Conservation (phyloP, 2,797 vertebrate genomes). For the Artibeus jamaicensis region DNA sequence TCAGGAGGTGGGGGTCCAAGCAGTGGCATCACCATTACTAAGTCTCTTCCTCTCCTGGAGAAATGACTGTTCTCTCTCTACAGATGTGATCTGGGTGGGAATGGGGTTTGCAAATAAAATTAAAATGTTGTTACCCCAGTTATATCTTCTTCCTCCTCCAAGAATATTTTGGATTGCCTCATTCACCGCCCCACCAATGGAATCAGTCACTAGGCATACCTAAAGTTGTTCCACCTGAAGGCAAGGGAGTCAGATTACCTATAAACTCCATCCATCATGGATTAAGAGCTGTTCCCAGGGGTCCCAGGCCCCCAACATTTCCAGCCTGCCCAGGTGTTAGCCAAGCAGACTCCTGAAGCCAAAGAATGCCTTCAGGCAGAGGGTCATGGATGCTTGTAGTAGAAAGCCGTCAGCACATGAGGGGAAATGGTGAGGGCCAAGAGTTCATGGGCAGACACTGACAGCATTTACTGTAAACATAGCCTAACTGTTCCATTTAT, state of each 20-base stretch:
- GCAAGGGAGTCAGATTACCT: neutral
- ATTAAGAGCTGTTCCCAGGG: neutral
- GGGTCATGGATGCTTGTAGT: neutral
- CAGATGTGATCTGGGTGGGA: fast-evolving
- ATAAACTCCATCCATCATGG: neutral
- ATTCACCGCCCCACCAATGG: neutral
- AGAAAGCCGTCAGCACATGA: neutral
- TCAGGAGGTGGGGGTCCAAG: neutral
- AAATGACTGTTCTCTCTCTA: neutral
- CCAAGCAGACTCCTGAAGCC: neutral
- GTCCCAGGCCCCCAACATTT: neutral
- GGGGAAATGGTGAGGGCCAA: neutral
- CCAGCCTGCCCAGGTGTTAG: no score
- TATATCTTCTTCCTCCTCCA: neutral
- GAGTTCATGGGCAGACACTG: no score
- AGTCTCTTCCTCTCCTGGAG: neutral
- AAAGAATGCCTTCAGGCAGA: neutral
- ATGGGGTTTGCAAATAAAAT: neutral
- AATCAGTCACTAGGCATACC: neutral
- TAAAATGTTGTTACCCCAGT: neutral
- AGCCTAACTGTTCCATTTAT: neutral
- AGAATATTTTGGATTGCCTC: neutral
- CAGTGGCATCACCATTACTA: fast-evolving
- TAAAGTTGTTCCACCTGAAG: neutral
- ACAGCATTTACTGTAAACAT: neutral